phyloP scores from a whole-genome alignment of 2,797 vertebrate genomes.

The Arnoldichthys spilopterus region DNA sequence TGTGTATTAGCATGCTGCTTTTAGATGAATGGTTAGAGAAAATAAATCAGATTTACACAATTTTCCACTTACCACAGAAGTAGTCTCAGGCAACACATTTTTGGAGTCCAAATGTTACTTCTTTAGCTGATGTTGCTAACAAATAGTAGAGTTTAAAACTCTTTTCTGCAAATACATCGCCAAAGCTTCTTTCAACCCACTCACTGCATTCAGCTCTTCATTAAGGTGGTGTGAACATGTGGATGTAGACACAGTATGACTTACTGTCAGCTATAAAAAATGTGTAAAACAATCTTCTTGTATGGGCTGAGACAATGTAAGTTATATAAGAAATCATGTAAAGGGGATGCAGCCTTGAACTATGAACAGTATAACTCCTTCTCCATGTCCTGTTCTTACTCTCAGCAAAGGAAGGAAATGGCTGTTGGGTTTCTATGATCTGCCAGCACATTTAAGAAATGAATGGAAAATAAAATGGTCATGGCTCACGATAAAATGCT shows the following conservation, averaged over 20 bases:
- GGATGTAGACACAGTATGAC: too few relatives aligned
- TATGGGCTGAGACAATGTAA: neutral
- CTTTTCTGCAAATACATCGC: too few relatives aligned
- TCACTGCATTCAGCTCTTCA: too few relatives aligned
- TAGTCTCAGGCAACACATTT: too few relatives aligned
- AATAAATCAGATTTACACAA: too few relatives aligned
- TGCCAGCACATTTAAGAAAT: constrained; percentile 46
- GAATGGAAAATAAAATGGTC: constrained; percentile 54
- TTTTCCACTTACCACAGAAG: too few relatives aligned
- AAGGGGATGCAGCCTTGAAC: neutral
- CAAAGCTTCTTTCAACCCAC: too few relatives aligned
- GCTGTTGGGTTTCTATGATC: constrained; percentile 35
- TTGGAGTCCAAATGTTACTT: too few relatives aligned
- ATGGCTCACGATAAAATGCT: constrained; percentile 42
- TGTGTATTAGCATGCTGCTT: neutral
- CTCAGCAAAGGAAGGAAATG: constrained; percentile 40
- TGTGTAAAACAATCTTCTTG: neutral
- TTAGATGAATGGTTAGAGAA: neutral
- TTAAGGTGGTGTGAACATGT: too few relatives aligned
- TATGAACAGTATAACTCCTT: constrained; percentile 31
- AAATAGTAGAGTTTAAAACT: too few relatives aligned
- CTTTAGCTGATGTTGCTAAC: too few relatives aligned
- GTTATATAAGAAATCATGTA: neutral
- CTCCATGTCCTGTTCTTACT: constrained; percentile 40
- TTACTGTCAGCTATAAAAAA: neutral